Evolutionary conservation across 2,113 vertebrate genomes (phyloP).

Genomic region (Eptatretus burgeri): DNA sequence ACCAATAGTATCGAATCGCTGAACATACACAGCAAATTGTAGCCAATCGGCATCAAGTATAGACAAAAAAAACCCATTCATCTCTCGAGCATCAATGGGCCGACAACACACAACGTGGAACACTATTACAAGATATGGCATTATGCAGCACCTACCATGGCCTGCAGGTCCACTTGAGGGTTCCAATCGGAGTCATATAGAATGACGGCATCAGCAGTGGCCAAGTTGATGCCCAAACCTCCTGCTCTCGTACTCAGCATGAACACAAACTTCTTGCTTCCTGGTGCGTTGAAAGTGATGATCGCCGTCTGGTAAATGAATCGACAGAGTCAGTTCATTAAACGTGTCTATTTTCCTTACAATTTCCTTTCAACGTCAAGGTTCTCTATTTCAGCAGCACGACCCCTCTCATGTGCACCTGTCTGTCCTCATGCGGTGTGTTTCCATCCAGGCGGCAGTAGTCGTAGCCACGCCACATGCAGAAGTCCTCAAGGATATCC

Average conservation of each 20-base stretch:
- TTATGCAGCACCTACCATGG: constrained; percentile 34
- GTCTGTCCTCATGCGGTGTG: constrained; percentile 82
- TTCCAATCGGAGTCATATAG: constrained; percentile 98
- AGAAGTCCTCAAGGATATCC: constrained; percentile 95
- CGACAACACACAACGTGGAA: too few species aligned
- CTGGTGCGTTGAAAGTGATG: constrained; percentile 55
- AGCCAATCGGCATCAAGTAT: too few species aligned
- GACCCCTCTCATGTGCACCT: constrained; percentile 19
- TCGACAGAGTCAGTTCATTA: neutral
- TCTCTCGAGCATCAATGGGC: too few species aligned
- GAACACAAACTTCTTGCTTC: constrained; percentile 74
- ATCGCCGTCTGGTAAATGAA: constrained; percentile 41
- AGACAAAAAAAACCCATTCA: too few species aligned
- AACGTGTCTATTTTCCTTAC: too few species aligned
- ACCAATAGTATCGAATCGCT: too few species aligned
- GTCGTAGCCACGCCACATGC: constrained; percentile 83
- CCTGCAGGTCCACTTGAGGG: constrained; percentile 91
- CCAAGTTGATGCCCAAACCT: constrained; percentile 83
- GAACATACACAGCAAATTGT: too few species aligned
- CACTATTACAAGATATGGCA: too few species aligned
- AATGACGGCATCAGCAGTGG: constrained; percentile 88
- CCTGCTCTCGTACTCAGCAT: constrained; percentile 92
- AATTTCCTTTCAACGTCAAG: too few species aligned
- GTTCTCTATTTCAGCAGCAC: too few species aligned
- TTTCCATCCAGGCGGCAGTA: constrained; percentile 85